Base-by-base conservation (phyloP, 2,888 invertebrate species). In the Zygogramma bicolorata region DNA sequence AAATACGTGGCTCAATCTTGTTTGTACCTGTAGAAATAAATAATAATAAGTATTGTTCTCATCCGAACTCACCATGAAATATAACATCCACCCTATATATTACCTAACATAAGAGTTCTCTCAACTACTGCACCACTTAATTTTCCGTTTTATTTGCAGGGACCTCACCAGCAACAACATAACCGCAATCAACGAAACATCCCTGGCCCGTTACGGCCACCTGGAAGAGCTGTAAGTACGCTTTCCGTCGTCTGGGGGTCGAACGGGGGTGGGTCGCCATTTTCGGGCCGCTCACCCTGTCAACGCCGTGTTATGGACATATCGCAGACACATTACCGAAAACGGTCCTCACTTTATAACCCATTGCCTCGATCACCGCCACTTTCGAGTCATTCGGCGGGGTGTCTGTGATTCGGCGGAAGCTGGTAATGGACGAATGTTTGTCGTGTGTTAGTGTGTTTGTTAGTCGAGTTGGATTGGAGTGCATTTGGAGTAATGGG, bases 81-180 rank as follows among this genome's bases (percentile, higher is more conserved):
- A 34, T 34, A 34, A 34, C 13, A 42, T 42, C 15, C 46, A n/a
- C 20, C 8, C 42, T n/a, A 42, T 15, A 13, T 38, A 3, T 4
- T 18, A 46, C 15, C 3, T 10, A 46, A 3, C 46, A 13, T 20
- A 2, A 2, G 10, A 20, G 6, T n/a, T 5, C n/a, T 25, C 27
- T 53, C 27, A 25, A 25, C 27, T n/a, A 10, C 46, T 6, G 10
- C 20, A 20, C 46, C 10, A 2, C 8, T 8, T n/a, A 27, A 29
- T 31, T 57, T 27, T 7, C 6, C 60, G n/a, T 71, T 57, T 68
- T 53, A 60, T 40, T 74, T 69, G 68, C 93, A 95, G 95, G 85
- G 95, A 95, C 88, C 89, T 95, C 86, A 92, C 93, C 78, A 91
- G 91, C 89, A 95, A 95, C 90, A 95, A 95, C 88, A 92, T 95